A percentile compares a stretch with the other conserved stretches of the same genome.
These are phyloP conservation scores for Epizoanthus ramosus DNA, from an alignment of 92 coral and sea anemone genomes.

Conservation along the genomic window DNA sequence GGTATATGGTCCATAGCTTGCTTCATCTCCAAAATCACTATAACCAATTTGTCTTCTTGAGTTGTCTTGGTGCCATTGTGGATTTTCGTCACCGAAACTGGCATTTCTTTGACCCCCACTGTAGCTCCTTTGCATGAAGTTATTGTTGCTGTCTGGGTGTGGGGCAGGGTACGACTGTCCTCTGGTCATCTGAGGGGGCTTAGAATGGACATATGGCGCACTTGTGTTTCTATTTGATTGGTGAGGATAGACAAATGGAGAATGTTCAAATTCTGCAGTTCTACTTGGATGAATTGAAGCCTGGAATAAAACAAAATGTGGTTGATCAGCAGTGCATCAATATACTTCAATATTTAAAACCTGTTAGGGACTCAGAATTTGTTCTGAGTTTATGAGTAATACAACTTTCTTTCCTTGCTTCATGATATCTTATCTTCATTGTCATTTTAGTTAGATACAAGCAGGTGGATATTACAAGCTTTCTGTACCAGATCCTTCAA, in stretches of 20 bases:
- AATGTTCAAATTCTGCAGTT: not conserved
- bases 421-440: too few relatives aligned
- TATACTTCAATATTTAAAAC: not conserved
- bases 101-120: not conserved
- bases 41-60: not conserved
- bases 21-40: not conserved
- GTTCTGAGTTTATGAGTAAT: too few relatives aligned
- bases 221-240: not conserved
- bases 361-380: too few relatives aligned
- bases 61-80: not conserved
- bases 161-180: not conserved
- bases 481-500: too few relatives aligned
- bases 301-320: slow-evolving; percentile 6
- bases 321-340: not conserved
- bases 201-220: slow-evolving; percentile 3
- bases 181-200: not conserved
- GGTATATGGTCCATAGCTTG: not conserved
- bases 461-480: too few relatives aligned
- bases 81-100: not conserved
- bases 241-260: not conserved
- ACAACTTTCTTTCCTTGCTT: too few relatives aligned
- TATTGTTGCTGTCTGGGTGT: slow-evolving; percentile 21
- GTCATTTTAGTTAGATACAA: too few relatives aligned
- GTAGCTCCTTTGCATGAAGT: not conserved
- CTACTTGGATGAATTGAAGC: slow-evolving; percentile 13